Evolutionary conservation across 1,140 invertebrate genomes (phyloP).

Genomic region (Antheraea pernyi): DNA sequence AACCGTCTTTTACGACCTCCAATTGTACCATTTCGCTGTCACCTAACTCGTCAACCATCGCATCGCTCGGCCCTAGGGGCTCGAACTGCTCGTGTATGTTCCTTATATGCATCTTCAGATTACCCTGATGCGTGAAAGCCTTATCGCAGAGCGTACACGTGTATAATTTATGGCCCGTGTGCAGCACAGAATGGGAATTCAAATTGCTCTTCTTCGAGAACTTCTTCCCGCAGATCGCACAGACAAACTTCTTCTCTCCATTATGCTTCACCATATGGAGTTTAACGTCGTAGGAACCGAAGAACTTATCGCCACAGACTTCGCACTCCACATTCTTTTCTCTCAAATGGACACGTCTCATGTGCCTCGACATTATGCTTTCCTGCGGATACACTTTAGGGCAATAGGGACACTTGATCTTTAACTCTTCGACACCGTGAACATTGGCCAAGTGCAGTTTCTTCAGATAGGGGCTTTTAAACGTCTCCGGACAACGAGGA

Average conservation of each 20-base stretch:
- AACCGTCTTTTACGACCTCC: conserved; percentile 44
- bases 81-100: conserved; percentile 43
- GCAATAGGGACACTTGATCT: conserved; percentile 64
- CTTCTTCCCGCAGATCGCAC: conserved; percentile 80
- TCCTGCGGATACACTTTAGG: conserved; percentile 63
- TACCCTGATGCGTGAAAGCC: conserved; percentile 66
- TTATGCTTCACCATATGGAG: conserved; percentile 85
- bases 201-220: conserved; percentile 81
- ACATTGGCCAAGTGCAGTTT: conserved; percentile 67
- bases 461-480: conserved; percentile 66
- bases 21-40: conserved; percentile 44
- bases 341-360: conserved; percentile 63
- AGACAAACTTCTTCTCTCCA: conserved; percentile 82
- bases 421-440: conserved; percentile 63
- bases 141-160: conserved; percentile 77
- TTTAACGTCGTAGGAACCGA: conserved; percentile 85
- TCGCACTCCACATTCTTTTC: conserved; percentile 72
- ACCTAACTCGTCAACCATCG: conserved; percentile 35
- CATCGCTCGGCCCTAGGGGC: neutral
- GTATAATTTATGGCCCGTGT: conserved; percentile 79
- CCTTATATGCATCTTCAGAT: conserved; percentile 54
- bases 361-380: conserved; percentile 68
- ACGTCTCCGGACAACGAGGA: conserved; percentile 61
- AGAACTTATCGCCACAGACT: conserved; percentile 82
- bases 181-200: conserved; percentile 78